Evolutionary conservation across 2,113 vertebrate species (phyloP), one percentile per base, ranked within the genome.

Genomic region (Tapirus terrestris): DNA sequence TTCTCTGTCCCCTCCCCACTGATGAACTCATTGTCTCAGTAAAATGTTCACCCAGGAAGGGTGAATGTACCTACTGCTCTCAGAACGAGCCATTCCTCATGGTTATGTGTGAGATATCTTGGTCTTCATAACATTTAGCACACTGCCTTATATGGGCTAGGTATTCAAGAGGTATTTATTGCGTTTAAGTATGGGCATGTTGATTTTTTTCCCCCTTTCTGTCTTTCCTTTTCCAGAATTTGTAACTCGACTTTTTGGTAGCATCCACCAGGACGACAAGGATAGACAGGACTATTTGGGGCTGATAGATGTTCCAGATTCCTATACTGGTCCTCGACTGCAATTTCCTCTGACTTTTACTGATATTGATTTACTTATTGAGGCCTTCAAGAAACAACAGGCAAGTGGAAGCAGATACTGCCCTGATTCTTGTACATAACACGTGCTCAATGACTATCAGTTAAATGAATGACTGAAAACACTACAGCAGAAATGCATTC

Each of bases 341-440:
- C 99, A 99, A 0, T 99, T 99, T 95, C 99, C 99, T 29, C 99
- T 99, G 85, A 99, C 99, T 2, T 98, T 98, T 94, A 89, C 98
- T 3, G 99, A 99, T 94, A 99, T 99, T 18, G 98, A 98, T 73
- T 60, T 98, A 67, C 99, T 99, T 61, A 98, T 99, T 96, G 94
- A 98, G 43, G 99, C 99, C 63, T 99, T 99, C 98, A 99, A 99
- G 97, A 98, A 99, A 63, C 98, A 99, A 92, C 99, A 99, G 99
- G 99, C 99, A 98, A 98, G 97, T 97, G 65, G 48, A 86, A 33
- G 23, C 61, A 93, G 39, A 94, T 63, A 31, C 39, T 96, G 7
- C 39, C 23, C 56, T 96, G 14, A 81, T 88, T 97, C 45, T 94
- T 92, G 2, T 75, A 65, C 14, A 8, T 39, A 87, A 60, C 36